These are phyloP conservation scores for Zosterops japonicus DNA, from an alignment of 2,113 vertebrate species.

Conservation along the genomic window DNA sequence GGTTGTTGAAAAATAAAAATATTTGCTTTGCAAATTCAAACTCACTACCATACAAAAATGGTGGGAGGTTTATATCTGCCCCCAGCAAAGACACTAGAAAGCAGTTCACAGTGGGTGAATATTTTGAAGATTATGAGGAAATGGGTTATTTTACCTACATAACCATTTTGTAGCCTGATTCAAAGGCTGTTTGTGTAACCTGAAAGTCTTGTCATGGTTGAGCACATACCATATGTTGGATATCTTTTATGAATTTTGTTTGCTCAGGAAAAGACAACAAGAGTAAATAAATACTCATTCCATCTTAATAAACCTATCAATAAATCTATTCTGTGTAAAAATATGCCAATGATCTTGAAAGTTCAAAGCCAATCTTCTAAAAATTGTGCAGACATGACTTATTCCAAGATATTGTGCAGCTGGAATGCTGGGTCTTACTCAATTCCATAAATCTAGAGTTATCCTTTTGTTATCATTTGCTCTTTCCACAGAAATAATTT, in stretches of 20 bases:
- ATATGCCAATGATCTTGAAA: not conserved
- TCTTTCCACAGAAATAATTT: slow-evolving; percentile 1
- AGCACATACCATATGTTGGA: not conserved
- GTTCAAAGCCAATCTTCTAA: not conserved
- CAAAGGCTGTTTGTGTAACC: not conserved
- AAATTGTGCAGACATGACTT: not conserved
- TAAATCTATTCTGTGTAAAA: not conserved
- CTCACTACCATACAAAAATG: not conserved
- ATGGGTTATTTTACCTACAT: not conserved
- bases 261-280: not conserved
- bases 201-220: not conserved
- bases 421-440: not conserved
- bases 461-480: not conserved
- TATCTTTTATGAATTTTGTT: not conserved
- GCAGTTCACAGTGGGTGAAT: not conserved
- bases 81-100: not conserved
- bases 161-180: not conserved
- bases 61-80: not conserved
- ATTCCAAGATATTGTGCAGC: not conserved
- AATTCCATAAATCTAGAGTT: not conserved
- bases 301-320: not conserved
- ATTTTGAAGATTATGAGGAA: not conserved
- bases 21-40: not conserved
- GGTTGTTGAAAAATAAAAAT: not conserved
- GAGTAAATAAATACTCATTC: not conserved